Evolutionary conservation across 2,888 invertebrate species (phyloP).

Genomic region (Alviniconcha strummeri): DNA sequence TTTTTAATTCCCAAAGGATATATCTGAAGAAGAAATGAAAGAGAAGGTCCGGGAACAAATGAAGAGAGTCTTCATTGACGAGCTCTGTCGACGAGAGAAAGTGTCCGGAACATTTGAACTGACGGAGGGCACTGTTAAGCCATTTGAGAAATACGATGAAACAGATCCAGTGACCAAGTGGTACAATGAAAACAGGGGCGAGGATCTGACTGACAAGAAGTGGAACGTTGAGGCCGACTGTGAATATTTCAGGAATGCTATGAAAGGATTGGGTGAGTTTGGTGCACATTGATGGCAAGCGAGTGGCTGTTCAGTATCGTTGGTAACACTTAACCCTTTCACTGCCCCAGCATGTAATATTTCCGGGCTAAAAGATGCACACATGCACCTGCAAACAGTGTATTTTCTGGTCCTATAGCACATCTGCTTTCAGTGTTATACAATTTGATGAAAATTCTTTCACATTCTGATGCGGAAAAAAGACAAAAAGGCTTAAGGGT

Average conservation of each 20-base stretch:
- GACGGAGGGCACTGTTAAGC: constrained; percentile 63
- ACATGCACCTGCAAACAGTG: too few species aligned
- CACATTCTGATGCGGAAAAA: too few species aligned
- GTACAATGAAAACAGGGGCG: constrained; percentile 45
- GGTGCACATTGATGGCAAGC: neutral
- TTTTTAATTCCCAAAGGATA: constrained; percentile 9
- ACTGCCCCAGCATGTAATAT: too few species aligned
- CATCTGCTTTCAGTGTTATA: too few species aligned
- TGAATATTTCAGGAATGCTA: constrained; percentile 61
- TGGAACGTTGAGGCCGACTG: constrained; percentile 65
- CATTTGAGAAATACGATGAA: constrained; percentile 51
- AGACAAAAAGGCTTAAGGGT: too few species aligned
- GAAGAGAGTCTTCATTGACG: constrained; percentile 57
- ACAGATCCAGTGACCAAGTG: constrained; percentile 58
- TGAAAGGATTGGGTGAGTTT: constrained; percentile 66
- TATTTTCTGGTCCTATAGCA: too few species aligned
- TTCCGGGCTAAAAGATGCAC: too few species aligned
- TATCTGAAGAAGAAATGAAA: constrained; percentile 39
- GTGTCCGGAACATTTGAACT: constrained; percentile 67
- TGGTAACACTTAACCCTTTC: too few species aligned
- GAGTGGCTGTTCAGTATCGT: too few species aligned
- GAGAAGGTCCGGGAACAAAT: constrained; percentile 52
- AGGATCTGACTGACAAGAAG: constrained; percentile 45
- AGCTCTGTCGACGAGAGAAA: constrained; percentile 59
- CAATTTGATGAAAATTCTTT: too few species aligned